Evolutionary conservation across 2,888 invertebrate genomes (phyloP).

Genomic region (Cephus pulcher): DNA sequence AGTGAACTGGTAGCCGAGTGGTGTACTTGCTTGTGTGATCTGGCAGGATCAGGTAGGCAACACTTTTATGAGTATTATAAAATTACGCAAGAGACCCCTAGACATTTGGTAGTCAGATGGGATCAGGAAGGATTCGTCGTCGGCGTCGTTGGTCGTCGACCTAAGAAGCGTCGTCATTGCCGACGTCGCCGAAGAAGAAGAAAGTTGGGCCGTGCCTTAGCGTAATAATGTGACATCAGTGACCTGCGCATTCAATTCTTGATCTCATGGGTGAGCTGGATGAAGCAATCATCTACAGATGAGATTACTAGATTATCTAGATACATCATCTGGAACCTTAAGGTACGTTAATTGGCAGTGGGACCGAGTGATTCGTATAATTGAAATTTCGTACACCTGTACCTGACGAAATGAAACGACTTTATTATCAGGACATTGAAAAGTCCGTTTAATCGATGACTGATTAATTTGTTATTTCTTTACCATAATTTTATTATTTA

Average conservation of each 20-base stretch:
- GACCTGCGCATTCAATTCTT: constrained; percentile 28
- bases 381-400: background rate
- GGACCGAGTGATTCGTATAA: background rate
- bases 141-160: background rate
- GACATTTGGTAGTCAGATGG: constrained; percentile 32
- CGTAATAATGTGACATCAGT: constrained; percentile 22
- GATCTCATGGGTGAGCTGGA: constrained; percentile 20
- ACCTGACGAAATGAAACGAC: background rate
- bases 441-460: background rate
- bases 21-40: background rate
- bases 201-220: constrained; percentile 31
- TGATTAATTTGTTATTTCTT: background rate
- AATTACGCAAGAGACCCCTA: constrained; percentile 20
- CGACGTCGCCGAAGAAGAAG: constrained; percentile 24
- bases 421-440: background rate
- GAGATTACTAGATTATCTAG: constrained; percentile 3
- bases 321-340: background rate
- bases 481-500: background rate
- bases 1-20: background rate
- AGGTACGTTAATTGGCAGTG: background rate
- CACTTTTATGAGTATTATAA: background rate
- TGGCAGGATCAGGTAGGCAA: background rate
- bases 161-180: background rate
- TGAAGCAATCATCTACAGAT: constrained; percentile 22
- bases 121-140: constrained; percentile 19